Evolutionary conservation across 2,113 vertebrate genomes (phyloP), one percentile per base, ranked within the genome.

Genomic region (Uria lomvia): DNA sequence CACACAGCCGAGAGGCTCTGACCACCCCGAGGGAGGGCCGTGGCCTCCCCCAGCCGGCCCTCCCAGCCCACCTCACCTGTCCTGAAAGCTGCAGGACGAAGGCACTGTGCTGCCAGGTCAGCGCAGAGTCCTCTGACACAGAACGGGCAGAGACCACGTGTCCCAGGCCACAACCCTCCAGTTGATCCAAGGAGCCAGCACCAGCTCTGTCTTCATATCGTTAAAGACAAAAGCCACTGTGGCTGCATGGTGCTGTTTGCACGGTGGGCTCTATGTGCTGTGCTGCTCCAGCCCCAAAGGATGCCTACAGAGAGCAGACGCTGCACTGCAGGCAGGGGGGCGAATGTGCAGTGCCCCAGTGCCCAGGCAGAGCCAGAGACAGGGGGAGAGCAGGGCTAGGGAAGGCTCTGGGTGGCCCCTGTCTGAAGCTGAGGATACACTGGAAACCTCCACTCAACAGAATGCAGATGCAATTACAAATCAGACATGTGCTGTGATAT

Each of bases 1-100:
- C 47, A 78, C 26, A 14, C 2, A 22, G 58, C 7, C 5, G 2
- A 21, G 81, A 53, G 45, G 27, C 50, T 77, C 53, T 62, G 21
- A 59, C 9, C 24, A 58, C 7, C 11, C 58, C 0, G 1, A 30
- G 40, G n/a, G 21, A 79, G 34, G 0, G 1, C 22, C 10, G 1
- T 4, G 29, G 53, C 17, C 26, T 81, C 29, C 52, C 38, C 6
- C 12, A 45, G 67, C 15, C 2, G 0, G 42, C 34, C 30, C 36
- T 23, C 45, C 77, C 36, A 70, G 73, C 63, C 20, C 43, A 59
- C 26, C 34, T 68, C 60, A 83, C 49, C 36, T 42, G 42, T 55
- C 55, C 45, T 10, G 12, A 53, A 58, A 75, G 70, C 40, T 1
- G 8, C 63, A 59, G 56, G 59, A 65, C 0, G 9, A 45, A 45